Evolutionary conservation across 1,140 invertebrate species (phyloP), one percentile per base, ranked within the genome.

Genomic region (Drosophila dunni): DNA sequence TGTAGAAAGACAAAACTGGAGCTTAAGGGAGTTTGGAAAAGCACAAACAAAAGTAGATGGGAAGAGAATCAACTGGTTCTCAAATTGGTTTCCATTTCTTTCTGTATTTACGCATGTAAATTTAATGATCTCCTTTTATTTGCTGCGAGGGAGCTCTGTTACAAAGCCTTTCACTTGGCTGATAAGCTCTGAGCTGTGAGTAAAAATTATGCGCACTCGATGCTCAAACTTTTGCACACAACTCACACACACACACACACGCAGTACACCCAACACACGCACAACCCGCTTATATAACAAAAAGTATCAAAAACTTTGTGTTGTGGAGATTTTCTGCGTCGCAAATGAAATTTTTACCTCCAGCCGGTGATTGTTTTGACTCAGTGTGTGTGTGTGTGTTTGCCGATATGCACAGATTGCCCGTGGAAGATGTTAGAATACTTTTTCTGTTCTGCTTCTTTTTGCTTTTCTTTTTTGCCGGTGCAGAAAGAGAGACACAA

Each of bases 341-440:
- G 65, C 50, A 74, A 74, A 68, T 69, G 65, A 74, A 74, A 68
- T 73, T 51, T 74, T 62, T 56, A 68, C 71, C 65, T 74, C 48
- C 50, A 61, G 51, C 57, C 64, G 50, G 71, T 42, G 34, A 54
- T 73, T 68, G 13, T 65, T 58, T 33, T 54, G 15, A 4, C 24
- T 29, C 24, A 29, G 24, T 29, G 24, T 29, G 24, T 29, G 24
- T 29, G 3, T 29, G 24, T 29, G 24, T 29, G 24, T 29, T 29
- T 29, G 3, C 6, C 24, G 24, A 29, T 29, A 29, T 54, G 46
- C 46, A 51, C 34, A 63, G 60, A 63, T 63, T 63, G 45, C 33
- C 17, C 38, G 24, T 29, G 24, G 33, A 51, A 46, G 60, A 46
- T 53, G 36, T 51, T 58, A 15, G 45, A 57, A 45, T 15, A 42